Percentiles rank a stretch among this genome's conserved stretches.
These are phyloP conservation scores for Zapus hudsonius DNA, from an alignment of 2,113 vertebrate species.

Conservation along the genomic window DNA sequence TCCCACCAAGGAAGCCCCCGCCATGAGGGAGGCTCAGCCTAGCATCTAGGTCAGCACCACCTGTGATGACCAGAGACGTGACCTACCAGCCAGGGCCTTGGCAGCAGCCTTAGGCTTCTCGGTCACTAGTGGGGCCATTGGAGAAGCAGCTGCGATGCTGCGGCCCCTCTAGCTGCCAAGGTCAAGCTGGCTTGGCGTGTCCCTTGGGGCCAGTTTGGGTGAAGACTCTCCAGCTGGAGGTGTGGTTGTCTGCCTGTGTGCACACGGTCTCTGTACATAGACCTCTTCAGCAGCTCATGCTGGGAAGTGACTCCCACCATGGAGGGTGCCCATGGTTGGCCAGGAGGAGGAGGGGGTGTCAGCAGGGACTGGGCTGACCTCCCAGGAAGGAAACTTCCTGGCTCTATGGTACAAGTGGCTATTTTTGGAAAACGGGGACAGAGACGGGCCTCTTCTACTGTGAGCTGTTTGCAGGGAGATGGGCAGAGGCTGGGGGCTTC, in stretches of 20 bases:
- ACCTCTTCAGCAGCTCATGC: background rate
- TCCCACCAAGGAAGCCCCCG: background rate
- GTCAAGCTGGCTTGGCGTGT: background rate
- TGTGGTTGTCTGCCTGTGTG: background rate
- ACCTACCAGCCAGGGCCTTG: background rate
- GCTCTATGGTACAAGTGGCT: constrained; percentile 57
- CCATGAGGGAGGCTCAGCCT: background rate
- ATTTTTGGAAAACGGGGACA: constrained; percentile 72
- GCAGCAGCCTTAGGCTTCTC: background rate
- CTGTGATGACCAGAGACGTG: constrained; percentile 22
- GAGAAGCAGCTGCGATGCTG: background rate
- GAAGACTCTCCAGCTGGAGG: too few species aligned
- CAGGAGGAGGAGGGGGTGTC: background rate
- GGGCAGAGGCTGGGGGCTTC: constrained; percentile 19
- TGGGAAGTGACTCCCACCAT: too few species aligned
- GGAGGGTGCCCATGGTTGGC: background rate
- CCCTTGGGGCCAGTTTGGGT: background rate
- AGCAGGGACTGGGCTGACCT: background rate
- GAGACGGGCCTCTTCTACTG: constrained; percentile 61
- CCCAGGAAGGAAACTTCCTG: constrained; percentile 55
- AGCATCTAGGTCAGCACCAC: background rate
- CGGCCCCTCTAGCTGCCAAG: background rate
- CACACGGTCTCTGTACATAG: too few species aligned
- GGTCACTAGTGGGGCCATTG: background rate
- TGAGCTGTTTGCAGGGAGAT: background rate